Base-by-base conservation (phyloP, 2,113 vertebrate genomes). In the Oceanodroma tethys region DNA sequence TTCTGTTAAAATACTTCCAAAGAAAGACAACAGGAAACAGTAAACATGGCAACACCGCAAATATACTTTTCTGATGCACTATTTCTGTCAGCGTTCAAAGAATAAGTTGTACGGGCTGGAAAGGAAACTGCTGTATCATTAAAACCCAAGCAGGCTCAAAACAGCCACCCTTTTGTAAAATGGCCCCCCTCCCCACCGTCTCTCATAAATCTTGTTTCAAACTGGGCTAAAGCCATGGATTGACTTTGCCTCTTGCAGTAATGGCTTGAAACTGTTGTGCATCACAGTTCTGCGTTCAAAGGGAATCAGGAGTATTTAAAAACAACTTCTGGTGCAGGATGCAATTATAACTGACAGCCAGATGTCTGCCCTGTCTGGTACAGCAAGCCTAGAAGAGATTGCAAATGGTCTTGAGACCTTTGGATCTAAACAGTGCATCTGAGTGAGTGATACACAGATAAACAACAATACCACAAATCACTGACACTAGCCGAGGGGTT, bases 281-380 rank as follows among this genome's bases (percentile, higher is more conserved):
- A 97, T 98, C 98, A 97, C 95, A 86, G 95, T 60, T 93, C 80
- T 48, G 25, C 4, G 68, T 98, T 98, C 98, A 98, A 98, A 98
- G 98, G 94, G 93, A 96, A 95, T 68, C 93, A 80, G 91, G 97
- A 97, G 97, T 97, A 97, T 97, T 98, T 98, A 97, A 96, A 97
- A 98, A 98, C 98, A 98, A 98, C 98, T 98, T 97, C 96, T 97
- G 98, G 98, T 98, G 93, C 98, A 98, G 98, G 98, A 98, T 97
- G 97, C 97, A 98, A 98, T 98, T 98, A 98, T 98, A 98, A 98
- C 96, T 97, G 97, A 98, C 98, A 98, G 95, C 98, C 98, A 98
- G 98, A 98, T 98, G 98, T 98, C 98, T 98, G 97, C 96, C 97
- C 90, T 93, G 98, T 98, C 98, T 97, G 97, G 91, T 94, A 38